These are phyloP conservation scores for Nycteola revayana DNA, from an alignment of 2,888 invertebrate genomes.

Conservation along the genomic window DNA sequence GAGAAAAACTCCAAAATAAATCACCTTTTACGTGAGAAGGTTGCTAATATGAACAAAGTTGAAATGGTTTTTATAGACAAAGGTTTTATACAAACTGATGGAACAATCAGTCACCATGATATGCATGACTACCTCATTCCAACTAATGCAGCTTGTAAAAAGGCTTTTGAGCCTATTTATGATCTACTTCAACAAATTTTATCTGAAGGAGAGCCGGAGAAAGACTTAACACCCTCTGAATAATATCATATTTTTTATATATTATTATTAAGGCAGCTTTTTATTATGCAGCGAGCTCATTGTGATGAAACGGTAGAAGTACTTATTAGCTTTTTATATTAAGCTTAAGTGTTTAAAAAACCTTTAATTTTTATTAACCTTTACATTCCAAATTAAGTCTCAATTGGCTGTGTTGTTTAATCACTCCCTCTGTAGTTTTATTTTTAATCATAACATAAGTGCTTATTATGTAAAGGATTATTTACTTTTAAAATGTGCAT, in stretches of 20 bases:
- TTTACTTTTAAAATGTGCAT: slow-evolving; percentile 22
- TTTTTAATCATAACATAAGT: slow-evolving; percentile 30
- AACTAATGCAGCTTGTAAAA: slow-evolving; percentile 92
- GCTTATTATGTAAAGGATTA: slow-evolving; percentile 28
- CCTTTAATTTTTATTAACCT: slow-evolving; percentile 50
- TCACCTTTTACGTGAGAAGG: slow-evolving; percentile 84
- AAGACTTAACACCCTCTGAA: slow-evolving; percentile 88
- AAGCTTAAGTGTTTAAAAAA: slow-evolving; percentile 54
- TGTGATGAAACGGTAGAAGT: slow-evolving; percentile 73
- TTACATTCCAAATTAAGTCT: slow-evolving; percentile 74
- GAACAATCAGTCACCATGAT: slow-evolving; percentile 92
- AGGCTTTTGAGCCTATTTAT: slow-evolving; percentile 92
- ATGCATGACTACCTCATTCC: slow-evolving; percentile 96
- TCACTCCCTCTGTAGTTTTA: slow-evolving; percentile 28
- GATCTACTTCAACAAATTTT: slow-evolving; percentile 90
- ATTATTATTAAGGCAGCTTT: slow-evolving; percentile 45
- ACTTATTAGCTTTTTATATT: slow-evolving; percentile 69
- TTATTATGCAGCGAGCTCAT: slow-evolving; percentile 66
- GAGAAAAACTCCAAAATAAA: slow-evolving; percentile 90
- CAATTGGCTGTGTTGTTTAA: slow-evolving; percentile 63
- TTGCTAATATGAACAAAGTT: slow-evolving; percentile 84
- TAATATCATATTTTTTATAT: slow-evolving; percentile 50
- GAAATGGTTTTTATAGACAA: slow-evolving; percentile 91
- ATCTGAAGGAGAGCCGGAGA: slow-evolving; percentile 88
- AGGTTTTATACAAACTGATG: slow-evolving; percentile 89